These are phyloP conservation scores for Acropora tenuis DNA, from an alignment of 64 coral and sea anemone genomes.

Conservation along the genomic window DNA sequence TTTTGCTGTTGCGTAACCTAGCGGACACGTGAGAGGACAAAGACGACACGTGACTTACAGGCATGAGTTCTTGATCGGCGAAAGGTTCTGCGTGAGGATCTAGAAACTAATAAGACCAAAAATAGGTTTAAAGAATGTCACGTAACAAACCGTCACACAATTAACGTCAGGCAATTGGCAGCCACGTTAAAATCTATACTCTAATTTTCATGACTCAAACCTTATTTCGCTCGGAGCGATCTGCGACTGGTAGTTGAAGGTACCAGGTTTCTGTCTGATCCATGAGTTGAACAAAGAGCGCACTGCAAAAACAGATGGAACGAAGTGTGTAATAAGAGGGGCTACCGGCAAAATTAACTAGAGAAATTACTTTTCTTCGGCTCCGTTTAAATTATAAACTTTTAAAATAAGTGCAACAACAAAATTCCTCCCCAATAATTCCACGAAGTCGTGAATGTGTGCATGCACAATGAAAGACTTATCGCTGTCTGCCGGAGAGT, in stretches of 20 bases:
- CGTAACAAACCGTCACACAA: neutral
- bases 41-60: conserved; percentile 52
- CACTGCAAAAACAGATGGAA: conserved; percentile 49
- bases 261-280: conserved; percentile 93
- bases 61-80: conserved; percentile 51
- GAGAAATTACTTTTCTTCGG: too few species aligned
- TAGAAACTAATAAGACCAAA: conserved; percentile 61
- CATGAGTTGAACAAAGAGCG: conserved; percentile 93
- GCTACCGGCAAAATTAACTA: too few species aligned
- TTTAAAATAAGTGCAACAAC: too few species aligned
- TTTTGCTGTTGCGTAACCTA: too few species aligned
- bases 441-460: too few species aligned
- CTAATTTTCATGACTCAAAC: neutral
- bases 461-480: too few species aligned
- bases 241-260: conserved; percentile 56
- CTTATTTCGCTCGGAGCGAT: conserved; percentile 24
- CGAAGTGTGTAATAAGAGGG: neutral
- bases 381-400: too few species aligned
- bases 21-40: neutral
- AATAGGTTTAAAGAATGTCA: neutral
- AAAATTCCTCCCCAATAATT: too few species aligned
- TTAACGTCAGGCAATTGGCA: neutral
- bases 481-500: too few species aligned
- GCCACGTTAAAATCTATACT: neutral
- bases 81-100: conserved; percentile 66